Evolutionary conservation across 2,797 vertebrate species (phyloP).

Genomic region (Ctenopoma multispine): DNA sequence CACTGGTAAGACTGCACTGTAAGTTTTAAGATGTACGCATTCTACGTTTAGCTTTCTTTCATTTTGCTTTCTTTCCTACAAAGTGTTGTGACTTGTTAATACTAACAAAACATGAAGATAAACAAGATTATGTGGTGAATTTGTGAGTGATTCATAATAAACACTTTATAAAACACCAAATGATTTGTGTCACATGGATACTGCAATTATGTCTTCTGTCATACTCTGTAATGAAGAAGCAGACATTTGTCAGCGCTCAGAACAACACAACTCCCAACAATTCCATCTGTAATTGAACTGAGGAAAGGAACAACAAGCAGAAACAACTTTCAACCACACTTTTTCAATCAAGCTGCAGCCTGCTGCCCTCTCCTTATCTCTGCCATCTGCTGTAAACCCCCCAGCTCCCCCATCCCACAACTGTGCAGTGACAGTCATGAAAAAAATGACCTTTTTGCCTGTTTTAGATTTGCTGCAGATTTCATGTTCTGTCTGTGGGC

Average conservation of each 20-base stretch:
- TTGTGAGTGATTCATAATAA: slow-evolving; percentile 78
- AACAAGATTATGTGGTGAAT: slow-evolving; percentile 76
- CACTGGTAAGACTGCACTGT: slow-evolving; percentile 77
- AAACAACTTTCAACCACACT: slow-evolving; percentile 64
- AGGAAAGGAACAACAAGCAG: slow-evolving; percentile 73
- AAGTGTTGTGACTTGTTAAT: slow-evolving; percentile 78
- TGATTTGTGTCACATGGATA: slow-evolving; percentile 77
- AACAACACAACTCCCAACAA: slow-evolving; percentile 71
- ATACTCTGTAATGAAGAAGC: slow-evolving; percentile 78
- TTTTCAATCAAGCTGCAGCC: slow-evolving; percentile 68
- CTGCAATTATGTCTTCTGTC: slow-evolving; percentile 70
- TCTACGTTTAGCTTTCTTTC: slow-evolving; percentile 55
- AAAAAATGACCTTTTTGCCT: slow-evolving; percentile 75
- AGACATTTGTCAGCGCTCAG: slow-evolving; percentile 72
- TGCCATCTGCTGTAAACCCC: slow-evolving; percentile 55
- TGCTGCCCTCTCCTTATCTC: slow-evolving; percentile 53
- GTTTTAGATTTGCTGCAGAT: slow-evolving; percentile 80
- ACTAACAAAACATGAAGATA: slow-evolving; percentile 83
- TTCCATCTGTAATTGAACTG: slow-evolving; percentile 73
- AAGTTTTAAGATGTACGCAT: slow-evolving; percentile 72
- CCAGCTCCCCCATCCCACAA: slow-evolving; percentile 60
- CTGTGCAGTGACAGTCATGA: slow-evolving; percentile 76
- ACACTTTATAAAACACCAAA: slow-evolving; percentile 81
- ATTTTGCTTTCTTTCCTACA: slow-evolving; percentile 61
- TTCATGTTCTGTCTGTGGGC: slow-evolving; percentile 80